Base-by-base conservation (phyloP, 1,140 invertebrate genomes). In the Lamellibrachia luymesi region DNA sequence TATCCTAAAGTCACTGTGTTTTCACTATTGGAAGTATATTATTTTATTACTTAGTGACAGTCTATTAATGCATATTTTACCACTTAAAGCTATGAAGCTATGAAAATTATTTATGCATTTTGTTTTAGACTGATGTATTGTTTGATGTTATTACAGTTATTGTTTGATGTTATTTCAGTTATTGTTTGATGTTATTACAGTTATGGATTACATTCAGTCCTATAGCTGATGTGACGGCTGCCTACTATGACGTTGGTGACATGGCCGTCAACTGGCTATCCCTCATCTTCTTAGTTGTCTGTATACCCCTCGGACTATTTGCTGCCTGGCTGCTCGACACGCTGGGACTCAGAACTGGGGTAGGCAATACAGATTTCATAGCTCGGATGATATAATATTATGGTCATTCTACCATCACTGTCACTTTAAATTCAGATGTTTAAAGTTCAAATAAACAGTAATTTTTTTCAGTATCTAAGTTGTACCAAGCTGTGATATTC, bases 191-290 rank as follows among this genome's bases (percentile, higher is more conserved):
- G 50, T 56, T 5, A 10, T 92, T 92, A 22, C 92, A 92, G 92
- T 13, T 92, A n/a, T 97, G 97, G 97, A 96, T 97, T 49, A 96
- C 96, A 13, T 97, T 96, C 94, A 96, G 96, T 49, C 96, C 96
- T 0, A 96, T 97, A n/a, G 96, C 97, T 50, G 96, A 96, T 93
- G 94, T 96, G 80, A 96, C 96, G 6, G 94, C 95, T 10, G 94
- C 94, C 64, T 97, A 95, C 92, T 97, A 96, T 94, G 93, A 95
- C 25, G 95, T 96, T 50, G 94, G 94, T 56, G 94, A 95, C 25
- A 95, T 95, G 64, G 94, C 95, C 51, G 95, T 97, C 25, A 96
- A 96, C 94, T 96, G 96, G 93, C 93, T 97, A 51, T 96, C 96
- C n/a, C 94, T 96, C 0, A 95, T 97, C 10, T 97, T 96, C 93